phyloP scores from a whole-genome alignment of 1,140 invertebrate genomes.

The Popillia japonica region DNA sequence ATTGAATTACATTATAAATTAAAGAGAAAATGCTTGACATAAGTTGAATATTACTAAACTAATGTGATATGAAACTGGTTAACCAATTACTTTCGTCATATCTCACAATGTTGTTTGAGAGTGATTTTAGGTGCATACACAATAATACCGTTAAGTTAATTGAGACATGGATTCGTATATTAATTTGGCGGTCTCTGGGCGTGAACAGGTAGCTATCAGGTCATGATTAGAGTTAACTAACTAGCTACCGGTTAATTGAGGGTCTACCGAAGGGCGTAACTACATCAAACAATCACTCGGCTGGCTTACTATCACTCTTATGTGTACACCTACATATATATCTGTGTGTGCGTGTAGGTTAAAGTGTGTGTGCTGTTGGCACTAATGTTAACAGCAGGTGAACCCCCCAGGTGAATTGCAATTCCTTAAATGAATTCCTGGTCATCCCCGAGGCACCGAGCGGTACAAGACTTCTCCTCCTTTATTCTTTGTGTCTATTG shows the following conservation, averaged over 20 bases:
- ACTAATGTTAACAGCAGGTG: conserved; percentile 35
- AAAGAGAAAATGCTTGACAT: too few relatives aligned
- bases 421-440: conserved; percentile 39
- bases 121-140: not conserved
- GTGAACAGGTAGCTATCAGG: conserved; percentile 55
- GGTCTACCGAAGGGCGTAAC: conserved; percentile 54
- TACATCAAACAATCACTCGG: conserved; percentile 52
- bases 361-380: not conserved
- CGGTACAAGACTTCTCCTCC: not conserved
- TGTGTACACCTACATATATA: not conserved
- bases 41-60: too few relatives aligned
- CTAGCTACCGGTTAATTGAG: conserved; percentile 55
- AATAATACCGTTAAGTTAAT: conserved; percentile 41
- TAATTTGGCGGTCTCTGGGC: conserved; percentile 49
- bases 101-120: not conserved
- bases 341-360: not conserved
- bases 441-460: conserved; percentile 8
- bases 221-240: conserved; percentile 54
- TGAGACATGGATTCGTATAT: conserved; percentile 49
- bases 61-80: too few relatives aligned
- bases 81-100: too few relatives aligned
- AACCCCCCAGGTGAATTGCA: conserved; percentile 38
- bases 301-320: conserved; percentile 38
- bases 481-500: conserved; percentile 34
- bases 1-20: too few relatives aligned